A percentile compares a stretch with the other conserved stretches of the same genome.
These are phyloP conservation scores for Matsumurasca onukii DNA, from an alignment of 1,140 invertebrate genomes.

Conservation along the genomic window DNA sequence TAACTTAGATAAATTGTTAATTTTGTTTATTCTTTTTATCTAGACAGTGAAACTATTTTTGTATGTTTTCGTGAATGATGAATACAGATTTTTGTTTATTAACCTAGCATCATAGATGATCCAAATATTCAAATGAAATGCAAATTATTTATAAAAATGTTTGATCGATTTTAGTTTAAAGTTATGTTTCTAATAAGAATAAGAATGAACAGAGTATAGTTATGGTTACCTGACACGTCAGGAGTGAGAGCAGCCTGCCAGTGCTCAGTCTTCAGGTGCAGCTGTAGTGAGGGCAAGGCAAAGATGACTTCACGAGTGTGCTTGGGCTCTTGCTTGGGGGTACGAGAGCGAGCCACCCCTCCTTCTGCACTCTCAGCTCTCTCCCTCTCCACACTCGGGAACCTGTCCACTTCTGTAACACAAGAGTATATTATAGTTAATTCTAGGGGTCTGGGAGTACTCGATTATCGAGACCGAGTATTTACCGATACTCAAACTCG, in stretches of 20 bases:
- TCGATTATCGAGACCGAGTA: no score
- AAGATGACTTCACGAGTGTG: conserved; percentile 95
- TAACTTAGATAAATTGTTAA: no score
- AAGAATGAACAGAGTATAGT: neutral
- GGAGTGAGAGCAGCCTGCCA: conserved; percentile 71
- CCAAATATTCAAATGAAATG: no score
- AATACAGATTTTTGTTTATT: no score
- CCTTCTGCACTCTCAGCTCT: conserved; percentile 49
- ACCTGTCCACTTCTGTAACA: conserved; percentile 78
- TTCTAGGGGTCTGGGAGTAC: no score
- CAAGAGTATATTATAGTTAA: conserved; percentile 25
- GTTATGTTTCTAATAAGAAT: neutral
- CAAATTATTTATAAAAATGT: no score
- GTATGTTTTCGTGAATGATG: no score
- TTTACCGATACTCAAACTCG: no score
- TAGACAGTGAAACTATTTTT: no score
- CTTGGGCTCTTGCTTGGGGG: conserved; percentile 73
- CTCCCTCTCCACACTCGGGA: conserved; percentile 81
- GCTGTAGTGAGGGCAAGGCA: conserved; percentile 86
- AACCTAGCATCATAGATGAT: no score
- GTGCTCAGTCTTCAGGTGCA: conserved; percentile 93
- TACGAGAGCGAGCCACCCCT: conserved; percentile 43
- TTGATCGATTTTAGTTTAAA: no score
- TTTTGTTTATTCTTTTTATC: no score
- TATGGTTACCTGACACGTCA: conserved; percentile 61